Percentiles rank a stretch among this genome's conserved stretches.
These are phyloP conservation scores for Tetragonula carbonaria DNA, from an alignment of 2,888 invertebrate species.

Conservation along the genomic window DNA sequence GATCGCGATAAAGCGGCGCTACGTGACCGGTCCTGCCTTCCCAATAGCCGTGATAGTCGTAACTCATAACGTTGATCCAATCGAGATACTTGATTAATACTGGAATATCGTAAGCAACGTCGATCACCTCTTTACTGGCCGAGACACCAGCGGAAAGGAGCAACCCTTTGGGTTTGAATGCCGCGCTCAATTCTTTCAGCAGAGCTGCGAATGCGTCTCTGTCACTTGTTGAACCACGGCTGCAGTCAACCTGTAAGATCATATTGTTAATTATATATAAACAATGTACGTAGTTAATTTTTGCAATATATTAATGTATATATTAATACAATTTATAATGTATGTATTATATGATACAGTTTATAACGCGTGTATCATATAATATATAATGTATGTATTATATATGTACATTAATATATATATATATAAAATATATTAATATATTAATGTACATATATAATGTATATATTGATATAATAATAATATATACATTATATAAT, in stretches of 20 bases:
- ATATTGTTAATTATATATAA: not conserved
- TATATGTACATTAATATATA: too few species aligned
- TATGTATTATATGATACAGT: too few species aligned
- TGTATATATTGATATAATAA: too few species aligned
- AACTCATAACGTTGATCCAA: conserved; percentile 96
- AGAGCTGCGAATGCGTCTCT: conserved; percentile 91
- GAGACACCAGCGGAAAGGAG: conserved; percentile 94
- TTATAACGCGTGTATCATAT: too few species aligned
- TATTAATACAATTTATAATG: too few species aligned
- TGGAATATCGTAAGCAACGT: conserved; percentile 92
- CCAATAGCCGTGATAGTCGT: conserved; percentile 96
- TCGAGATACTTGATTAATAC: conserved; percentile 90
- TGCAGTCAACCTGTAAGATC: conserved; percentile 90
- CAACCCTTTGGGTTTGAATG: conserved; percentile 88
- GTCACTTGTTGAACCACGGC: conserved; percentile 92
- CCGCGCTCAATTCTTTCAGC: conserved; percentile 88
- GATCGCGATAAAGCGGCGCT: conserved; percentile 92
- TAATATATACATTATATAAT: too few species aligned
- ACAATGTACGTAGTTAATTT: too few species aligned
- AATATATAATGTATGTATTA: not conserved
- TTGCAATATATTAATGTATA: not conserved
- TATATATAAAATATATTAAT: too few species aligned
- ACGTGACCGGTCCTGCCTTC: conserved; percentile 96
- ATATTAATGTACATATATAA: too few species aligned
- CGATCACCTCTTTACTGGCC: conserved; percentile 94